Evolutionary conservation across 92 coral and sea anemone species (phyloP).

Genomic region (Phymanthus crucifer): DNA sequence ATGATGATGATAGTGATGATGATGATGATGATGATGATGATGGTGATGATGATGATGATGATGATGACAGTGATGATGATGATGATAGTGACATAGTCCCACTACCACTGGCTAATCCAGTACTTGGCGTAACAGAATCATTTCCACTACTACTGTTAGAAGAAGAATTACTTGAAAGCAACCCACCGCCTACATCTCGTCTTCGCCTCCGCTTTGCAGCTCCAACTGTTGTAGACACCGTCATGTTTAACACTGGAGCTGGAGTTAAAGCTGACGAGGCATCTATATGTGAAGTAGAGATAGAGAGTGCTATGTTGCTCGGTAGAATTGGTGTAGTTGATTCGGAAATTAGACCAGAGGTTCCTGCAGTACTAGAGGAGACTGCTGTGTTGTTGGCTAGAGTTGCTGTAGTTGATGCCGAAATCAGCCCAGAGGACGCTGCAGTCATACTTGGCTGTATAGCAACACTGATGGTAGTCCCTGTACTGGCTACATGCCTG

Average conservation of each 20-base stretch:
- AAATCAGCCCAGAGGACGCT: neutral
- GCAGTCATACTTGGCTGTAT: neutral
- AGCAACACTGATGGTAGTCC: neutral
- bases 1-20: neutral
- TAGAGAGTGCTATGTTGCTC: neutral
- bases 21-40: neutral
- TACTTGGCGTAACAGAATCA: neutral
- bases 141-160: neutral
- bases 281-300: neutral
- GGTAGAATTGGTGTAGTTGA: conserved; percentile 1
- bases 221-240: neutral
- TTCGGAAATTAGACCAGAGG: neutral
- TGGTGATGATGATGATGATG: neutral
- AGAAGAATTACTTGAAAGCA: neutral
- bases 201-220: neutral
- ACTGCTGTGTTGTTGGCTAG: neutral
- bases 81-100: neutral
- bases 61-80: neutral
- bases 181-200: neutral
- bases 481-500: neutral
- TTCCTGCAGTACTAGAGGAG: neutral
- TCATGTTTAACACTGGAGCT: conserved; percentile 3
- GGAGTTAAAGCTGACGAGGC: neutral
- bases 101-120: neutral
- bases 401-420: neutral